These are phyloP conservation scores for Natator depressus DNA, from an alignment of 2,113 vertebrate genomes.

Conservation along the genomic window DNA sequence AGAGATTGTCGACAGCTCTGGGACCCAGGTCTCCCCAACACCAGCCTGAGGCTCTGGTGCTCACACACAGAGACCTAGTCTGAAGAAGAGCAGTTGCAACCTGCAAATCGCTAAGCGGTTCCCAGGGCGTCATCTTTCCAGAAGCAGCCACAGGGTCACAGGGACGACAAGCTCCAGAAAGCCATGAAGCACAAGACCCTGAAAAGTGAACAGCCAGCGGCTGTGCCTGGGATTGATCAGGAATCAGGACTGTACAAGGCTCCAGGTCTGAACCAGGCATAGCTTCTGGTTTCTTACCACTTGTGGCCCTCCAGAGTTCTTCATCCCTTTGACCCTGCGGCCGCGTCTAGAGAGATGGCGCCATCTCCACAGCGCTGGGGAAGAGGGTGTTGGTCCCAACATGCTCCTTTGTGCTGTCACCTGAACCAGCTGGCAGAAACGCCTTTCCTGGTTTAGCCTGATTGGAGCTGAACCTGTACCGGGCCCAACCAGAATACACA, in stretches of 20 bases:
- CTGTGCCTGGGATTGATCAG: background rate
- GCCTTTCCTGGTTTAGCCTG: background rate
- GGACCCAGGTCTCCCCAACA: background rate
- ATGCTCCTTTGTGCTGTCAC: background rate
- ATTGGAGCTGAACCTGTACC: too few species aligned
- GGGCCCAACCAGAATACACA: background rate
- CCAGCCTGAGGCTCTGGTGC: background rate
- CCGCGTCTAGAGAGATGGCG: background rate
- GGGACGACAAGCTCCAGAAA: background rate
- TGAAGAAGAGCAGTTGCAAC: background rate
- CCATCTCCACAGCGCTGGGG: too few species aligned
- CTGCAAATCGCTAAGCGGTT: background rate
- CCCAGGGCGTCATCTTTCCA: rapidly evolving
- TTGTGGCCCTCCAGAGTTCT: too few species aligned
- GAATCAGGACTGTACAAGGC: background rate
- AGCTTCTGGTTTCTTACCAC: too few species aligned
- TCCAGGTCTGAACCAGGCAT: too few species aligned
- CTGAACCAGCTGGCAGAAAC: background rate
- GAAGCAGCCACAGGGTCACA: background rate
- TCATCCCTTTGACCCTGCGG: background rate
- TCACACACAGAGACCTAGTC: background rate
- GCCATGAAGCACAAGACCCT: background rate
- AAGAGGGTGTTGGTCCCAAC: background rate
- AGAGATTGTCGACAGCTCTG: background rate
- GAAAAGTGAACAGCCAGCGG: background rate